phyloP scores from a whole-genome alignment of 2,113 vertebrate species.

The Variabilichromis moorii region DNA sequence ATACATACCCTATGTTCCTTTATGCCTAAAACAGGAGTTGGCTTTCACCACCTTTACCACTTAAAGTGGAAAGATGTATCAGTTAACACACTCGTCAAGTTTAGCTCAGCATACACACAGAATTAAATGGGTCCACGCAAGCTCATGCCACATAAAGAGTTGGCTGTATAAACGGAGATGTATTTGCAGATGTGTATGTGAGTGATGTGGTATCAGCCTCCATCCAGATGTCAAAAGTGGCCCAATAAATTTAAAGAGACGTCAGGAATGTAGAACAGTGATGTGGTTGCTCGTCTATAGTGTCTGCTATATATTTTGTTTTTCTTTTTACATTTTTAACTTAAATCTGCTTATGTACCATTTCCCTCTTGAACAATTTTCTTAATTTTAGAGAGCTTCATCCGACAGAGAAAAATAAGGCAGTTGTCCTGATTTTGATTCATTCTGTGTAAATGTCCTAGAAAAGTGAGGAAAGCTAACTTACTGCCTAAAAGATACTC shows the following conservation, averaged over 20 bases:
- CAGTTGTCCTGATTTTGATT: background rate
- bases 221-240: slow-evolving; percentile 30
- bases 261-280: background rate
- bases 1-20: background rate
- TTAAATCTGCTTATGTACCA: background rate
- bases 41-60: background rate
- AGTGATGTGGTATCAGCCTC: slow-evolving; percentile 41
- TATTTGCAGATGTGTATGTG: slow-evolving; percentile 13
- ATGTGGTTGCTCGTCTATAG: slow-evolving; percentile 5
- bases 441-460: background rate
- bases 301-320: background rate
- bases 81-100: background rate
- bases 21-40: background rate
- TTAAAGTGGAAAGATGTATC: background rate
- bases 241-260: background rate
- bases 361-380: background rate
- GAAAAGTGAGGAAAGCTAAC: background rate
- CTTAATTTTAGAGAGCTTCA: background rate
- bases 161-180: background rate
- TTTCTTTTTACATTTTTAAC: background rate
- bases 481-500: background rate
- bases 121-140: background rate
- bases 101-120: background rate
- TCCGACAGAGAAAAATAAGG: background rate
- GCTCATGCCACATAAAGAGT: background rate